A percentile compares a stretch with the other conserved stretches of the same genome.
phyloP scores from a whole-genome alignment of 2,113 vertebrate genomes.

The Hippocampus abdominalis region DNA sequence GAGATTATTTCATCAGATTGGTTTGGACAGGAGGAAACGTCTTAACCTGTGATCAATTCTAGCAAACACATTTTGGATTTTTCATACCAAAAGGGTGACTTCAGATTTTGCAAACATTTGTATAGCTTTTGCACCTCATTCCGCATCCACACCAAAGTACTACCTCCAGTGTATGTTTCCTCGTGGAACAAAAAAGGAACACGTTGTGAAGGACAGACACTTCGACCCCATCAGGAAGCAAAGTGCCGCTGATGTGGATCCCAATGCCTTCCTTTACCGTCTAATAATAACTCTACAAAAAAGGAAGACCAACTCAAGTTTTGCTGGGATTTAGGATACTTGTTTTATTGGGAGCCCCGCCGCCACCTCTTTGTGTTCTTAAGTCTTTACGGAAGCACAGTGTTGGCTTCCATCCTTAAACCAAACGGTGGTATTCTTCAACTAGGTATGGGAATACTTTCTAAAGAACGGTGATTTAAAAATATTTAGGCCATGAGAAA shows the following conservation, averaged over 20 bases:
- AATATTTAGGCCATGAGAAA: not conserved
- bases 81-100: not conserved
- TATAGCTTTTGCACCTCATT: not conserved
- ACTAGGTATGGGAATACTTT: conserved; percentile 9
- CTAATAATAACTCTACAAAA: conserved; percentile 22
- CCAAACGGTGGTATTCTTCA: conserved; percentile 10
- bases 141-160: conserved; percentile 8
- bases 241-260: conserved; percentile 8
- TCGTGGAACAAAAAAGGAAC: conserved; percentile 31
- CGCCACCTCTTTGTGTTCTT: not conserved
- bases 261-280: conserved; percentile 5
- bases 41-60: not conserved
- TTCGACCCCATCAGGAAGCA: conserved; percentile 7
- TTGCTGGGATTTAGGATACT: not conserved
- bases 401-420: conserved; percentile 5
- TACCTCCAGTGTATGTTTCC: not conserved
- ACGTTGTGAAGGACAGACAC: conserved; percentile 37
- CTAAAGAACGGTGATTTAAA: not conserved
- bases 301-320: conserved; percentile 34
- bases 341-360: conserved; percentile 21
- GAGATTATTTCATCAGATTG: not conserved
- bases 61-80: not conserved
- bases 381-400: not conserved
- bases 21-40: not conserved
- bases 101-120: not conserved